These are phyloP conservation scores for Apamea monoglypha DNA, from an alignment of 2,888 invertebrate genomes.

Conservation along the genomic window DNA sequence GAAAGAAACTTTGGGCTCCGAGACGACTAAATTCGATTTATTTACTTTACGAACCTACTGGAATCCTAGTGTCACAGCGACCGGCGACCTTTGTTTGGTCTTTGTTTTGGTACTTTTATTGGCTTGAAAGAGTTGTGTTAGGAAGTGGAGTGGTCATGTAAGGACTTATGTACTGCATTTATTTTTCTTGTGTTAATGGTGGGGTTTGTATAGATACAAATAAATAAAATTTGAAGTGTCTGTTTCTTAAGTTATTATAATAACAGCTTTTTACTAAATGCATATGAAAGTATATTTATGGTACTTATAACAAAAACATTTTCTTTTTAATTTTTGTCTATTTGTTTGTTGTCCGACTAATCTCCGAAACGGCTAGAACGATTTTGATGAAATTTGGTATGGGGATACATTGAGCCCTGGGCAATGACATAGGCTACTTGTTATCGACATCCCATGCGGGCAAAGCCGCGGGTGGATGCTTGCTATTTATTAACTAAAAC, in stretches of 20 bases:
- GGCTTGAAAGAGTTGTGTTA: conserved; percentile 23
- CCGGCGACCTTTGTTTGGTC: conserved; percentile 37
- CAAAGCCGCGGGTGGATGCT: too few species aligned
- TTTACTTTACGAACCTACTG: conserved; percentile 59
- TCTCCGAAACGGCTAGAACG: too few species aligned
- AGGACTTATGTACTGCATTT: neutral
- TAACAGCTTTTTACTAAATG: too few species aligned
- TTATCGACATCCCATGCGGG: neutral
- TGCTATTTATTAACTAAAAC: too few species aligned
- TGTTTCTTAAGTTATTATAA: too few species aligned
- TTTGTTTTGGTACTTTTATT: conserved; percentile 20
- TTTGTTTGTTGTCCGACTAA: too few species aligned
- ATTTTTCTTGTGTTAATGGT: neutral
- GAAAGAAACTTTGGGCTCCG: conserved; percentile 64
- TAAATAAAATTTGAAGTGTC: neutral
- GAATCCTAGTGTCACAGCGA: conserved; percentile 24
- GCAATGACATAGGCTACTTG: neutral
- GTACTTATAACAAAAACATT: too few species aligned
- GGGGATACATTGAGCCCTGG: neutral
- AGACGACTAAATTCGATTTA: conserved; percentile 76
- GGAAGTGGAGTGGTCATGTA: neutral
- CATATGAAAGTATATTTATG: too few species aligned
- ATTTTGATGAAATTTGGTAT: too few species aligned
- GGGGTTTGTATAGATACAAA: neutral
- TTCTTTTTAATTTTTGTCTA: too few species aligned